These are phyloP conservation scores for Elgaria multicarinata DNA, from an alignment of 2,113 vertebrate genomes.

Conservation along the genomic window DNA sequence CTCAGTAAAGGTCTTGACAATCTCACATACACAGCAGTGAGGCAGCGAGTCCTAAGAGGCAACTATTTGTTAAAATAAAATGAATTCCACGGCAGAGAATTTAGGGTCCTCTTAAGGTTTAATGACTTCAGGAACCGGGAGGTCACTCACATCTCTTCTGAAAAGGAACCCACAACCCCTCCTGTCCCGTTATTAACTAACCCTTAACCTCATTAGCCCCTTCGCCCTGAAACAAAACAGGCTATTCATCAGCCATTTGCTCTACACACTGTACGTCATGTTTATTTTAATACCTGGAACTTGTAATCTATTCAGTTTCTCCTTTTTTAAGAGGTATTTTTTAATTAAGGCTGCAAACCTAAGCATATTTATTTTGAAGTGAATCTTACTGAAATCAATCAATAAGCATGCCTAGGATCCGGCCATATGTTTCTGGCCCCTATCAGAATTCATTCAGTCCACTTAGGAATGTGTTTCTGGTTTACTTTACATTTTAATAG, in stretches of 20 bases:
- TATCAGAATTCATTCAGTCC: not conserved
- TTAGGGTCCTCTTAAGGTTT: slow-evolving; percentile 58
- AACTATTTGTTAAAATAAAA: slow-evolving; percentile 65
- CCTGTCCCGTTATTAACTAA: slow-evolving; percentile 66
- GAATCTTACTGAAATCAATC: not conserved
- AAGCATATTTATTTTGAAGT: not conserved
- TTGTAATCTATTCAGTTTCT: slow-evolving; percentile 58
- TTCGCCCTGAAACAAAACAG: slow-evolving; percentile 65
- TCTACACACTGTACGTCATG: slow-evolving; percentile 43
- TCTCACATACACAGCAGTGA: slow-evolving; percentile 34
- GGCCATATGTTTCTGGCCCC: not conserved
- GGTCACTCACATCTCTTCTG: slow-evolving; percentile 65
- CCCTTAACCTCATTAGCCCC: slow-evolving; percentile 66
- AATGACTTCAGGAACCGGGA: slow-evolving; percentile 61
- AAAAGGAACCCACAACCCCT: slow-evolving; percentile 55
- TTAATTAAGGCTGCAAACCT: not conserved
- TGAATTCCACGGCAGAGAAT: slow-evolving; percentile 60
- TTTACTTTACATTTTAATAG: not conserved
- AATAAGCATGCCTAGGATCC: not conserved
- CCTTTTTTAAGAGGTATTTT: slow-evolving; percentile 29
- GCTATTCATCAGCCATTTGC: slow-evolving; percentile 53
- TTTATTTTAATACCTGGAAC: slow-evolving; percentile 66
- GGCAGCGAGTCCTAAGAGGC: slow-evolving; percentile 15
- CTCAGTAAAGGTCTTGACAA: slow-evolving; percentile 48
- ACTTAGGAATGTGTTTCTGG: not conserved